These are phyloP conservation scores for Clinocottus analis DNA, from an alignment of 2,113 vertebrate species.

Conservation along the genomic window DNA sequence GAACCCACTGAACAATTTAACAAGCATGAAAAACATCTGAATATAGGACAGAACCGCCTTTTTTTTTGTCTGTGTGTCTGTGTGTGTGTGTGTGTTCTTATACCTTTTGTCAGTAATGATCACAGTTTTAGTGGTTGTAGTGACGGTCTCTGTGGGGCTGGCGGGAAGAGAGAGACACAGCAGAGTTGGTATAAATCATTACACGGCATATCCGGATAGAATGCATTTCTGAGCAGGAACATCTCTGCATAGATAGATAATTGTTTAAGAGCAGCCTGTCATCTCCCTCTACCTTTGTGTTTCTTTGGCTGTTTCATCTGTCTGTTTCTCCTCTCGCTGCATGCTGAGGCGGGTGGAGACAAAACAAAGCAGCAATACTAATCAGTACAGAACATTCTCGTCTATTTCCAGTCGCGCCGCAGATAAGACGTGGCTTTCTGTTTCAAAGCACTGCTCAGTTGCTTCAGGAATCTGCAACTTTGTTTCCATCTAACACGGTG, in stretches of 20 bases:
- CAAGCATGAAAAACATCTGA: slow-evolving; percentile 49
- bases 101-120: slow-evolving; percentile 66
- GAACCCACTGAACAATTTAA: slow-evolving; percentile 62
- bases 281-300: slow-evolving; percentile 69
- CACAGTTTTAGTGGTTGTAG: slow-evolving; percentile 65
- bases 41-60: slow-evolving; percentile 34
- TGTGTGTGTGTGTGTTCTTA: background rate
- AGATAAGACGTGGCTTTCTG: slow-evolving; percentile 54
- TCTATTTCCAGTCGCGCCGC: slow-evolving; percentile 52
- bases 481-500: slow-evolving; percentile 26
- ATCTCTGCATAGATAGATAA: slow-evolving; percentile 58
- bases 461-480: slow-evolving; percentile 49
- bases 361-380: slow-evolving; percentile 73
- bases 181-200: slow-evolving; percentile 55
- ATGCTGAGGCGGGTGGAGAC: slow-evolving; percentile 57
- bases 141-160: slow-evolving; percentile 66
- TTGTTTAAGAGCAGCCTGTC: slow-evolving; percentile 73
- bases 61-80: background rate
- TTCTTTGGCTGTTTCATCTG: slow-evolving; percentile 62
- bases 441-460: slow-evolving; percentile 51
- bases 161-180: slow-evolving; percentile 30
- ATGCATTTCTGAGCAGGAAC: slow-evolving; percentile 50
- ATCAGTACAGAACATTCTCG: slow-evolving; percentile 68
- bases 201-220: slow-evolving; percentile 47
- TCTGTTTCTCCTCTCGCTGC: slow-evolving; percentile 43